A percentile compares a stretch with the other conserved stretches of the same genome.
These are phyloP conservation scores for Oithona nana DNA, from an alignment of 2,888 invertebrate genomes.

Conservation along the genomic window DNA sequence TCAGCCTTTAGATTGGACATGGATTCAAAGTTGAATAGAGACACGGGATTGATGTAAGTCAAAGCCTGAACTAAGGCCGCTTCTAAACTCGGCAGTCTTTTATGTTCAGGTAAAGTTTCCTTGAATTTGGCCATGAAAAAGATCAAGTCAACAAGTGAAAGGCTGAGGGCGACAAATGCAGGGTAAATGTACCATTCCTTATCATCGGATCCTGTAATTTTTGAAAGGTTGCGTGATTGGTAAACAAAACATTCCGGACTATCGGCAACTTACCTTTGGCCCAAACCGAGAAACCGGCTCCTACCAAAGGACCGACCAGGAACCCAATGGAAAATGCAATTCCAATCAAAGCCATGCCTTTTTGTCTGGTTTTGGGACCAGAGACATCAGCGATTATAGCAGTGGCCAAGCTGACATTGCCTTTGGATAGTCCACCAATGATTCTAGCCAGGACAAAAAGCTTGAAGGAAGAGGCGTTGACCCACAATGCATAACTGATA, in stretches of 20 bases:
- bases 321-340: slow-evolving; percentile 96
- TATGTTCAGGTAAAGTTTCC: slow-evolving; percentile 60
- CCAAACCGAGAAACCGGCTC: slow-evolving; percentile 61
- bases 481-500: slow-evolving; percentile 72
- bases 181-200: slow-evolving; percentile 12
- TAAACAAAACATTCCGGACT: slow-evolving; percentile 4
- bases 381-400: slow-evolving; percentile 86
- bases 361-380: slow-evolving; percentile 58
- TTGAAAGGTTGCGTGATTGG: no score
- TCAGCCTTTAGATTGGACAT: neutral
- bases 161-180: slow-evolving; percentile 46
- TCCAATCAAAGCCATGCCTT: slow-evolving; percentile 93
- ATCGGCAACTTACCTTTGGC: slow-evolving; percentile 31
- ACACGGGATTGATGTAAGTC: slow-evolving; percentile 17
- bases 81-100: slow-evolving; percentile 18
- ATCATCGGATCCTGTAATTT: slow-evolving; percentile 31
- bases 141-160: slow-evolving; percentile 55
- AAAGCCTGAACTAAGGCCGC: slow-evolving; percentile 11
- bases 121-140: slow-evolving; percentile 51
- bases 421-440: slow-evolving; percentile 85
- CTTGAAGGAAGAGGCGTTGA: slow-evolving; percentile 61
- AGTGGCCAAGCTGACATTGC: slow-evolving; percentile 84
- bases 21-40: slow-evolving; percentile 16
- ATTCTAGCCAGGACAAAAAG: slow-evolving; percentile 79
- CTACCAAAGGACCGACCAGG: slow-evolving; percentile 82